Conservation (phyloP, 2,888 invertebrate genomes). For the Halocaridina rubra region DNA sequence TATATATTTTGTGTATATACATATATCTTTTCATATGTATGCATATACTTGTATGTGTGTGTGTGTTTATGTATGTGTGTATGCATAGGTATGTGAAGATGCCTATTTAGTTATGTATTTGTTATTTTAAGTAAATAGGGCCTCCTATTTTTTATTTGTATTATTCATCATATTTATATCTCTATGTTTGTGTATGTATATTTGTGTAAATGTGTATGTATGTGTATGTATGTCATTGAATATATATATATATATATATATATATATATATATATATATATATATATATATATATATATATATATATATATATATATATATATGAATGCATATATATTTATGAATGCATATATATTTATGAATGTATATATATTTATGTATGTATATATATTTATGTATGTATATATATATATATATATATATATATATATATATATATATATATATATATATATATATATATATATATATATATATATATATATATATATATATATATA, state of each 20-base stretch:
- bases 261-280: not conserved
- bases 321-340: not conserved
- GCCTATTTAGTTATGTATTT: too few relatives aligned
- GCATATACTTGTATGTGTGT: too few relatives aligned
- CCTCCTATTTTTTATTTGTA: too few relatives aligned
- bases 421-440: not conserved
- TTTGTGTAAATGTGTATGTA: not conserved
- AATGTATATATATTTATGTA: not conserved
- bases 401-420: not conserved
- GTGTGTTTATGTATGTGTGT: too few relatives aligned
- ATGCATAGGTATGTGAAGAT: too few relatives aligned
- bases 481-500: not conserved
- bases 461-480: not conserved
- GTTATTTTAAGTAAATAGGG: too few relatives aligned
- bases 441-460: not conserved
- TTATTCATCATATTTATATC: too few relatives aligned
- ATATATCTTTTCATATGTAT: too few relatives aligned
- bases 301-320: not conserved
- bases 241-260: not conserved
- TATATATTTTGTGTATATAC: too few relatives aligned
- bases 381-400: not conserved
- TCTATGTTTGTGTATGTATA: not conserved
- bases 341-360: not conserved
- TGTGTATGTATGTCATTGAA: not conserved
- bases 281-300: not conserved